Evolutionary conservation across 2,797 vertebrate species (phyloP).

Genomic region (Poecilia velifera): DNA sequence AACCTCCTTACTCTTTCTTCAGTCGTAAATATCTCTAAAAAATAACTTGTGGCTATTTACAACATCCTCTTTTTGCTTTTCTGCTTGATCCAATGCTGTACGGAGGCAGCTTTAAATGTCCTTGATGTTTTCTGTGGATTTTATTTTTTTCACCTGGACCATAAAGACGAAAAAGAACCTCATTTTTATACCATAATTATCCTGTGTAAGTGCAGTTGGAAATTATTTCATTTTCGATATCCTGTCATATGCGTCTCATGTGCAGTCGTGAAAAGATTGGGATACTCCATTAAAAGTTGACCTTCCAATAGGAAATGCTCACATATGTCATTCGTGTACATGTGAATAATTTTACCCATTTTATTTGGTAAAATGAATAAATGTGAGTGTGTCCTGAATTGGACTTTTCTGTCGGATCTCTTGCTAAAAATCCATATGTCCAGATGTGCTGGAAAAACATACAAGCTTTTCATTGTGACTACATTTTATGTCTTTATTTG

Average conservation of each 20-base stretch:
- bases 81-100: not conserved
- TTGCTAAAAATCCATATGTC: not conserved
- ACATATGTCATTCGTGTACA: not conserved
- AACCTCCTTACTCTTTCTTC: conserved; percentile 45
- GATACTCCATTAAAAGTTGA: not conserved
- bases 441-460: not conserved
- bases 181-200: conserved; percentile 12
- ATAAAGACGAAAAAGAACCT: not conserved
- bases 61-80: not conserved
- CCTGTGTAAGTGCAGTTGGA: not conserved
- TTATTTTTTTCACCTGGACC: not conserved
- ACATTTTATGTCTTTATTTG: conserved; percentile 41
- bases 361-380: not conserved
- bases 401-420: not conserved
- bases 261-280: not conserved
- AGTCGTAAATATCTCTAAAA: conserved; percentile 16
- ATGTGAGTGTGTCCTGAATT: not conserved
- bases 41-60: not conserved
- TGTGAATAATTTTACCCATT: not conserved
- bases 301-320: not conserved
- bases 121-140: not conserved
- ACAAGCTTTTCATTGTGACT: not conserved
- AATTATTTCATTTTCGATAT: not conserved
- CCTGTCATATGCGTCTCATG: conserved; percentile 14
- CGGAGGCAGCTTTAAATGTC: not conserved